phyloP scores from a whole-genome alignment of 1,140 invertebrate genomes.

The Achatina immaculata region DNA sequence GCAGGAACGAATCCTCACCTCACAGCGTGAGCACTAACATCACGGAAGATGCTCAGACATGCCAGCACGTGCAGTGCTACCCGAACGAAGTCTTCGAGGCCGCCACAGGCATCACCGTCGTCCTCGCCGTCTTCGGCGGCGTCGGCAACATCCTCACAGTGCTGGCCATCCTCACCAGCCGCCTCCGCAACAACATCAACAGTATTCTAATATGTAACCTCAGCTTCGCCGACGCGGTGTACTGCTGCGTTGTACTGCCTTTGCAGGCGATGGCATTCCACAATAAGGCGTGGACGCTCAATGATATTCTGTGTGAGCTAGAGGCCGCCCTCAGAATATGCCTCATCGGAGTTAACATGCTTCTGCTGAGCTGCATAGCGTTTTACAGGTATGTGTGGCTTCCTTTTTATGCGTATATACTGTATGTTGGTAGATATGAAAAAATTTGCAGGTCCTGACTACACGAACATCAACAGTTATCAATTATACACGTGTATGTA shows the following conservation, averaged over 20 bases:
- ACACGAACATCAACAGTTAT: no score
- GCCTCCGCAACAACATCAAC: conserved; percentile 60
- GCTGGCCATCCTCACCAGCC: conserved; percentile 60
- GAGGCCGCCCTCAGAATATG: conserved; percentile 57
- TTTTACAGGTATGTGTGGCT: conserved; percentile 46
- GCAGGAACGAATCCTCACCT: neutral
- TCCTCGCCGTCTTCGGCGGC: conserved; percentile 53
- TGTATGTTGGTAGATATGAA: no score
- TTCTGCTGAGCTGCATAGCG: conserved; percentile 59
- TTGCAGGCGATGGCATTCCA: conserved; percentile 60
- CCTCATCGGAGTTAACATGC: conserved; percentile 60
- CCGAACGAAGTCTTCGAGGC: conserved; percentile 39
- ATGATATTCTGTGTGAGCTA: conserved; percentile 49
- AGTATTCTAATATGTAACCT: conserved; percentile 64
- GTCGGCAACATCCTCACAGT: conserved; percentile 63
- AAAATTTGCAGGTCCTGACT: no score
- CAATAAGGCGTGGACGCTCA: conserved; percentile 41
- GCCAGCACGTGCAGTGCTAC: conserved; percentile 34
- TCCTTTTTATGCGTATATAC: neutral
- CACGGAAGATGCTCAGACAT: neutral
- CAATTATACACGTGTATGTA: no score
- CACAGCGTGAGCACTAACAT: neutral
- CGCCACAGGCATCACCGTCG: conserved; percentile 48
- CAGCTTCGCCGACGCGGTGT: conserved; percentile 60
- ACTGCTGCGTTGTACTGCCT: conserved; percentile 56